These are phyloP conservation scores for Syngnathus scovelli DNA, from an alignment of 2,113 vertebrate genomes.

Conservation along the genomic window DNA sequence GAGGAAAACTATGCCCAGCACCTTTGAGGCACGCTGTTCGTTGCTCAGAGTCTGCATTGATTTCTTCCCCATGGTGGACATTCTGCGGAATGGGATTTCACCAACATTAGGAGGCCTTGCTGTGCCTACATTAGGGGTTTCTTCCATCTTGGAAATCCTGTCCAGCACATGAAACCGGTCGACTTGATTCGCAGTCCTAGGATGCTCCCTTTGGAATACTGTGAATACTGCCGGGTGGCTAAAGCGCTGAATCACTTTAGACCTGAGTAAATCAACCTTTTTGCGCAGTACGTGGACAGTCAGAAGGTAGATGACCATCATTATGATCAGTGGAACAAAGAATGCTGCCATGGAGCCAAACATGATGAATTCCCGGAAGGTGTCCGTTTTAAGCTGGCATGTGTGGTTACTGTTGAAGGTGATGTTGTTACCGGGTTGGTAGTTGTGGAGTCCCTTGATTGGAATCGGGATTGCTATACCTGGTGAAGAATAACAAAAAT, in stretches of 20 bases:
- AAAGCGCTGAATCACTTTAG: conserved; percentile 76
- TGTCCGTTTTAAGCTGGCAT: conserved; percentile 77
- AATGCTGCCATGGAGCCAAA: conserved; percentile 89
- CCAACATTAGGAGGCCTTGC: conserved; percentile 35
- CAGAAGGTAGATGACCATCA: conserved; percentile 92
- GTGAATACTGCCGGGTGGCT: conserved; percentile 78
- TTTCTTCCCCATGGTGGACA: conserved; percentile 84
- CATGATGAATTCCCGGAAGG: conserved; percentile 85
- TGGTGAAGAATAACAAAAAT: conserved; percentile 55
- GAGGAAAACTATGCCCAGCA: conserved; percentile 92
- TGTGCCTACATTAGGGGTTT: conserved; percentile 19
- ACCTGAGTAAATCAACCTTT: conserved; percentile 85
- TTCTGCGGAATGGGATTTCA: conserved; percentile 71
- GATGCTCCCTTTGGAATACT: conserved; percentile 78
- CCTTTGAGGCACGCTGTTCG: conserved; percentile 94
- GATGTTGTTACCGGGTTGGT: conserved; percentile 59
- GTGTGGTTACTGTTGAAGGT: conserved; percentile 79
- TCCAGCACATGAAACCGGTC: conserved; percentile 78
- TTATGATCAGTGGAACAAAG: conserved; percentile 89
- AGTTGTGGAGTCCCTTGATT: conserved; percentile 80
- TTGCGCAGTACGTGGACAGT: conserved; percentile 86
- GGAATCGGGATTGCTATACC: conserved; percentile 94
- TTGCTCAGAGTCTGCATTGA: conserved; percentile 91
- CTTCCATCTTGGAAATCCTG: conserved; percentile 53
- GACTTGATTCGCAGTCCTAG: conserved; percentile 50